Base-by-base conservation (phyloP, 1,140 invertebrate species). In the Bombus soroeensis region DNA sequence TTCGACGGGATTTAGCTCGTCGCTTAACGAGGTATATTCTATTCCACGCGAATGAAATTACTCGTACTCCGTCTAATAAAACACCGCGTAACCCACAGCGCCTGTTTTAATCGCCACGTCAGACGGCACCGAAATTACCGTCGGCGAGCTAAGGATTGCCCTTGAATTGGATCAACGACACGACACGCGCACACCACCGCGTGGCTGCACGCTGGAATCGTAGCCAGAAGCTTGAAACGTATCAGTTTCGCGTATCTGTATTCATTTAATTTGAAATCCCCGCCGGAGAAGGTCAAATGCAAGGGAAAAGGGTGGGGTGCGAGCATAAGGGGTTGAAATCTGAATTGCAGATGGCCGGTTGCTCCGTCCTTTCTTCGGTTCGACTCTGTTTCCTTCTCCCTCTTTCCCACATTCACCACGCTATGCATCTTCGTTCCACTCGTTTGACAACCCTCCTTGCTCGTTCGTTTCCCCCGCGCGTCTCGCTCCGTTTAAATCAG, bases 271-370 rank as follows among this genome's bases (percentile, higher is more conserved):
- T 92, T 68, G 79, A 85, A 91, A 89, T 89, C 89, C 87, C 80
- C 43, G 28, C 37, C n/a, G 83, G 83, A 87, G 83, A 76, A 87
- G 86, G 86, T 88, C 83, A 88, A 86, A 86, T 47, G 81, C 68
- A 83, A 59, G 71, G 41, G 83, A 66, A 75, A 70, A 74, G 70
- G 83, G n/a, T 25, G 59, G 66, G 83, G 62, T 72, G 85, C 88
- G 88, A 92, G 92, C 93, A 93, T 93, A 90, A 92, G 92, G 90
- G 90, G 90, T 88, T 88, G 87, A 87, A 92, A 94, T 94, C 79
- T 93, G 92, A 93, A 94, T 94, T 94, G 93, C 91, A 93, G 89
- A 94, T 93, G 76, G 66, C 75, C 75, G 81, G 78, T 78, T 73
- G 77, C 82, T 85, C 71, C 66, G 13, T 73, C 41, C 37, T 41